Evolutionary conservation across 2,797 vertebrate genomes (phyloP), one percentile per base, ranked within the genome.

Genomic region (Falco naumanni): DNA sequence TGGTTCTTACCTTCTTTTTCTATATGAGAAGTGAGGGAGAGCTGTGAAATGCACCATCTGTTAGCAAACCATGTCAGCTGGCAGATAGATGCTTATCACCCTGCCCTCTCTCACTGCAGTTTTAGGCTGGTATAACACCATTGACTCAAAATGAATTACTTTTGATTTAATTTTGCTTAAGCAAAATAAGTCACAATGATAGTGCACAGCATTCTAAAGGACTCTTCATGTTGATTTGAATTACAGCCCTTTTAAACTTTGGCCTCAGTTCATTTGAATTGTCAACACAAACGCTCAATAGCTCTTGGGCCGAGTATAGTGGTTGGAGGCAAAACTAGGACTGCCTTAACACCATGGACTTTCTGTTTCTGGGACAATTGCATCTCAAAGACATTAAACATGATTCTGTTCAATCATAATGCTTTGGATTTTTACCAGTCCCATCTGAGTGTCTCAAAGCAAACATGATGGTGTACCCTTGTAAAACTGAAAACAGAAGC

Each of bases 11-110:
- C 87, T 96, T 95, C 78, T 96, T 93, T 93, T 84, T 88, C 84
- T 92, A 51, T 76, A 79, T 41, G 68, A 96, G 65, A 91, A 96
- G 50, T 93, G 91, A 95, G 76, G 93, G 87, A 93, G 95, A 94
- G 72, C 80, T 92, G 90, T 93, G 94, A 96, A 96, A 93, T 88
- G 72, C 69, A 59, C 95, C 95, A 94, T 97, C 96, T 97, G 95
- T 91, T 97, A 13, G 2, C 77, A 76, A 93, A 92, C 47, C 12
- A 0, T 95, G 95, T 96, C 94, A 97, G 93, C 94, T 96, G 94
- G 87, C 82, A 93, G 6, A 78, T 80, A 75, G 87, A 78, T 95
- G 89, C 76, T 94, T 92, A 84, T 87, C 94, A 91, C 87, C 89
- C 89, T 96, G 94, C 94, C 93, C 96, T 96, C 81, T 87, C 84